phyloP scores from a whole-genome alignment of 2,113 vertebrate species.

The Marmota monax region DNA sequence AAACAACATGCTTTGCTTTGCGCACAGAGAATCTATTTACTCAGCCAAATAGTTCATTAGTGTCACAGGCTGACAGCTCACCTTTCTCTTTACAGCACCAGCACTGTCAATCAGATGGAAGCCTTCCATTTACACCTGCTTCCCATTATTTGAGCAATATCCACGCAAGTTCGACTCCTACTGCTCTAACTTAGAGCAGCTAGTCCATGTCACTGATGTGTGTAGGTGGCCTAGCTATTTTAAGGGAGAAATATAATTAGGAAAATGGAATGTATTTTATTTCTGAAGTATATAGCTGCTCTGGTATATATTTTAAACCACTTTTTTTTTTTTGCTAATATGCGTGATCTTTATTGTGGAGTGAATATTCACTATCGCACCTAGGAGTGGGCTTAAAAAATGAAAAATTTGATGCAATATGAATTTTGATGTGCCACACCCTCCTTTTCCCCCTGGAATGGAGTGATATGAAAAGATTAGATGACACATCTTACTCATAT shows the following conservation, averaged over 20 bases:
- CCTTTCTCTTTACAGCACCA: constrained; percentile 16
- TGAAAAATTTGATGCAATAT: not conserved
- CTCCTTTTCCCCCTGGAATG: not conserved
- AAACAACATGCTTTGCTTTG: constrained; percentile 46
- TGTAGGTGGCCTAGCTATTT: not conserved
- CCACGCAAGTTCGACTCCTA: not conserved
- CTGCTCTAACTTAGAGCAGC: constrained; percentile 48
- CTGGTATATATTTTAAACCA: constrained; percentile 1
- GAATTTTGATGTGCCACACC: not conserved
- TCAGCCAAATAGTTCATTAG: constrained; percentile 66
- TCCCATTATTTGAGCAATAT: constrained; percentile 50
- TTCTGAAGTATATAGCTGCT: not conserved
- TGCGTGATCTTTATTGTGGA: not conserved
- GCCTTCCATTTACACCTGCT: constrained; percentile 30
- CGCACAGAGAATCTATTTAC: constrained; percentile 66
- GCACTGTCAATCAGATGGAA: constrained; percentile 48
- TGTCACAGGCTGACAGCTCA: constrained; percentile 62
- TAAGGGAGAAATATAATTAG: constrained; percentile 47
- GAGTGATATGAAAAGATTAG: not conserved
- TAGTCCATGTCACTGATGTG: not conserved
- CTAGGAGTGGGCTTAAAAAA: not conserved
- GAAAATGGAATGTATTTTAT: constrained; percentile 15
- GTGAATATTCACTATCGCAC: constrained; percentile 8
- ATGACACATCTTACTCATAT: not conserved
- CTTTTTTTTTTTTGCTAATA: constrained; percentile 5